These are phyloP conservation scores for Sylvilagus floridanus DNA, from an alignment of 2,797 vertebrate genomes.

Conservation along the genomic window DNA sequence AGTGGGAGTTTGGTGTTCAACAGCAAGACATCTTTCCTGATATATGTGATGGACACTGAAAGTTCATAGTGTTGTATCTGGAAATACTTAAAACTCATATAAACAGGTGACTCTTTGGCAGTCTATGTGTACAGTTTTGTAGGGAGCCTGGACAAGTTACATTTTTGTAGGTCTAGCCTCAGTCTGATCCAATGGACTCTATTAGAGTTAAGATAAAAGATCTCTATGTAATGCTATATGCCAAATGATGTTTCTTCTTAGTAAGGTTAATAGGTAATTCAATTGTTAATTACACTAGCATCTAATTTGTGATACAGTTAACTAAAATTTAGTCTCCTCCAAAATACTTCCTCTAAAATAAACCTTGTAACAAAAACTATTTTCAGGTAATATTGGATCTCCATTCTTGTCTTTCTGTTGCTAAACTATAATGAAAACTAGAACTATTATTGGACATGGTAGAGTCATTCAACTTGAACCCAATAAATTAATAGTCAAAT, in stretches of 20 bases:
- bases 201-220: background rate
- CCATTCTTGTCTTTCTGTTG: conserved; percentile 25
- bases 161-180: background rate
- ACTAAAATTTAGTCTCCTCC: background rate
- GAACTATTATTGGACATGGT: conserved; percentile 45
- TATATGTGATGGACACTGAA: background rate
- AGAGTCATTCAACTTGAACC: conserved; percentile 45
- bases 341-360: conserved; percentile 28
- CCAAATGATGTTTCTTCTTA: conserved; percentile 8
- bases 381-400: conserved; percentile 32
- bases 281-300: background rate
- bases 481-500: conserved; percentile 52
- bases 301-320: background rate
- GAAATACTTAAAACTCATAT: conserved; percentile 37
- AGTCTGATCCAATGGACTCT: background rate
- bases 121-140: background rate
- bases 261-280: background rate
- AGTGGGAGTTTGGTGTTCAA: conserved; percentile 30
- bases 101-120: background rate
- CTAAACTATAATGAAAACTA: conserved; percentile 20
- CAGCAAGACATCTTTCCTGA: background rate
- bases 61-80: conserved; percentile 13
- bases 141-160: conserved; percentile 7
- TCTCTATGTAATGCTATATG: background rate
- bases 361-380: conserved; percentile 5